Evolutionary conservation across 2,113 vertebrate species (phyloP).

Genomic region (Sphyrna mokarran): DNA sequence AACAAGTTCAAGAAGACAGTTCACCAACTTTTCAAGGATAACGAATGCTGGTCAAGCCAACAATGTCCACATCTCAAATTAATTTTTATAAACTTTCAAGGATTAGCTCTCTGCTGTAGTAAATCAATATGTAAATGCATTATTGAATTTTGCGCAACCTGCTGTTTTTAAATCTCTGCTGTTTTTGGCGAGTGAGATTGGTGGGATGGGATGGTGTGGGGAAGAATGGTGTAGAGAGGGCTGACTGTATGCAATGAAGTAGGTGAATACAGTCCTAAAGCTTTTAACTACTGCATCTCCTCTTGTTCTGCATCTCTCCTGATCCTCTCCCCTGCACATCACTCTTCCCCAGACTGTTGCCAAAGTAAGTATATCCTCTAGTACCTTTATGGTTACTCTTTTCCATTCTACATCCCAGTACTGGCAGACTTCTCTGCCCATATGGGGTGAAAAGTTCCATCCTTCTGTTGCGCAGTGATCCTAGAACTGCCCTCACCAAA

Average conservation of each 20-base stretch:
- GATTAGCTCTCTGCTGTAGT: background rate
- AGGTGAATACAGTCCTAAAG: background rate
- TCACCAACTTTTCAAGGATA: too few relatives aligned
- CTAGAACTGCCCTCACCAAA: background rate
- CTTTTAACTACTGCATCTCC: background rate
- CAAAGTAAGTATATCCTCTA: background rate
- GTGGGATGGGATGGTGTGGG: too few relatives aligned
- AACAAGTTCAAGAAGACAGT: too few relatives aligned
- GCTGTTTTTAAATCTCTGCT: background rate
- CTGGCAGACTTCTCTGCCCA: background rate
- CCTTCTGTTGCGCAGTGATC: background rate
- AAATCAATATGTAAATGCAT: background rate
- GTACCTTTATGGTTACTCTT: background rate
- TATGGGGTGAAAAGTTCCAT: background rate
- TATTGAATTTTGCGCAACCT: background rate
- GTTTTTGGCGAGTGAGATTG: background rate
- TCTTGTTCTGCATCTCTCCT: background rate
- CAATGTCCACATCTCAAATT: too few relatives aligned
- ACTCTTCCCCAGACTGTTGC: background rate
- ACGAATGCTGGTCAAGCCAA: too few relatives aligned
- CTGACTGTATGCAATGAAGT: too few relatives aligned
- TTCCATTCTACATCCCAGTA: background rate
- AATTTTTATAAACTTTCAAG: background rate
- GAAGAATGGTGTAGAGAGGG: too few relatives aligned
- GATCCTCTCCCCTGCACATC: background rate